A percentile compares a stretch with the other conserved stretches of the same genome.
These are phyloP conservation scores for Tenthredo notha DNA, from an alignment of 2,888 invertebrate genomes.

Conservation along the genomic window DNA sequence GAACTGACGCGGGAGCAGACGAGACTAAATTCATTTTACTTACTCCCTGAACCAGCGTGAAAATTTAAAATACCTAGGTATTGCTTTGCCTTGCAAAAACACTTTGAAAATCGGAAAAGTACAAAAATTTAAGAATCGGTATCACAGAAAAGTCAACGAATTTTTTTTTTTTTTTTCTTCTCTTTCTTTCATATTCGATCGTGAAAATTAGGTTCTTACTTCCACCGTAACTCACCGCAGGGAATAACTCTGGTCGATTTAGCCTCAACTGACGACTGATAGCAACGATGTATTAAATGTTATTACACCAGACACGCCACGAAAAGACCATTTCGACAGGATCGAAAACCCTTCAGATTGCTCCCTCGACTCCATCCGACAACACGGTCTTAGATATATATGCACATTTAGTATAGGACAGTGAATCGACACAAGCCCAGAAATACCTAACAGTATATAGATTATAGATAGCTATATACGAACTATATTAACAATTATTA, in stretches of 20 bases:
- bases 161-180: too few relatives aligned
- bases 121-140: background rate
- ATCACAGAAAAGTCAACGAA: background rate
- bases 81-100: background rate
- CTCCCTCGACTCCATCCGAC: slow-evolving; percentile 25
- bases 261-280: slow-evolving; percentile 25
- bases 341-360: slow-evolving; percentile 31
- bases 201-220: background rate
- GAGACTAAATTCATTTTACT: slow-evolving; percentile 25
- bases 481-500: background rate
- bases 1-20: slow-evolving; percentile 13
- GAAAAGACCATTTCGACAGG: slow-evolving; percentile 32
- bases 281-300: slow-evolving; percentile 29
- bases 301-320: slow-evolving; percentile 27
- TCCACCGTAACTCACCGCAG: background rate
- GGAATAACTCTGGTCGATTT: background rate
- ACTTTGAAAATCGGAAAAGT: background rate
- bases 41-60: background rate
- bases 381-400: background rate
- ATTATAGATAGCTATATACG: background rate
- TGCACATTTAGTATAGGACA: background rate
- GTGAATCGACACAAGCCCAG: background rate
- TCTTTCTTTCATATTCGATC: background rate
- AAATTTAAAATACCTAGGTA: background rate
- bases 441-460: background rate